Base-by-base conservation (phyloP, 2,113 vertebrate species). In the Rhagologus leucostigma region DNA sequence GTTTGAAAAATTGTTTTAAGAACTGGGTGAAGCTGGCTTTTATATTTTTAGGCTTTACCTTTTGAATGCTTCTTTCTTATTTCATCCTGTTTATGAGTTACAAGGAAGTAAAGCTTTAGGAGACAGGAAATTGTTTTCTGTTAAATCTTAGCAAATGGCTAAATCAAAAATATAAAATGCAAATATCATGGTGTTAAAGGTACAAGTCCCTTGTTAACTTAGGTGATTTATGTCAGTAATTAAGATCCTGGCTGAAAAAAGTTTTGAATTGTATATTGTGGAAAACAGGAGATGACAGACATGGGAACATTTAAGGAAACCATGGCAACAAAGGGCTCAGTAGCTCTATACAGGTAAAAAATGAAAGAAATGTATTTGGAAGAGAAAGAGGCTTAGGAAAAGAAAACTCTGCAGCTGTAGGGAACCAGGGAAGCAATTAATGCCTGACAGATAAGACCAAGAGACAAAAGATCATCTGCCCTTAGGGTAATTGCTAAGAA, bases 281-380 rank as follows among this genome's bases (percentile, higher is more conserved):
- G 44, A 71, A 85, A 83, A 64, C 3, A 9, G 41, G 33, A 88
- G 21, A 80, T 41, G 56, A 64, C 27, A 64, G 49, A 49, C 29
- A 21, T 24, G 12, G 76, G 60, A 81, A 89, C 44, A 81, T 87
- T 93, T 92, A 75, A 92, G 37, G 83, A 84, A 84, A 83, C 88
- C 88, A 90, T 94, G 44, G 88, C 80, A 95, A 96, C 90, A 92
- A 90, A 75, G 68, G 41, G 70, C 67, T 84, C 69, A 62, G 57
- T 56, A 75, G 57, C 22, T 84, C 63, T 84, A 6, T 60, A 87
- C 18, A 90, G 56, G 95, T 93, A 92, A 90, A 71, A 94, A 93
- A 88, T 41, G 37, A 6, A 67, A 75, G 32, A 88, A 78, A 89
- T 53, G 4, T 84, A 37, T 81, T 91, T 26, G 8, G 53, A 63